Base-by-base conservation (phyloP, 1,140 invertebrate species). In the Cydia amplana region DNA sequence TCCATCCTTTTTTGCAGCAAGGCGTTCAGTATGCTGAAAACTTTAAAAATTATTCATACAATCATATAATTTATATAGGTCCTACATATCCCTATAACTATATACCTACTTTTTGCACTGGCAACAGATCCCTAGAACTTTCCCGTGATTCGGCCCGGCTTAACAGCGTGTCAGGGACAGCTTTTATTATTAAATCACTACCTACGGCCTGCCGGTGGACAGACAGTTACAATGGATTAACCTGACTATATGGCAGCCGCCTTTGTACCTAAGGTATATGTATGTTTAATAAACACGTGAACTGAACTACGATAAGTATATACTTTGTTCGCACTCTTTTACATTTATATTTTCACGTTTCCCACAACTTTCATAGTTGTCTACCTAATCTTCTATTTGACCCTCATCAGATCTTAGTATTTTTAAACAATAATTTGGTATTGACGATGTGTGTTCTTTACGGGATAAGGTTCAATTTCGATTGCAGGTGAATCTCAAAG, bases 91-190 rank as follows among this genome's bases (percentile, higher is more conserved):
- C 4, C 49, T 14, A 7, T 51, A 18, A n/a, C n/a, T 18, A 51
- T 18, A 18, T n/a, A 60, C n/a, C n/a, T n/a, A n/a, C n/a, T 7
- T 60, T 60, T 60, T 12, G 20, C 55, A 12, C 20, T 60, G 7
- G 49, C 49, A 60, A 60, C 55, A 12, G 20, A 60, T 9, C 55
- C 20, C 9, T 20, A 12, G 55, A 20, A 60, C 18, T 60, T 51
- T 51, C 55, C 18, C 20, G 55, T 60, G 20, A 55, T 55, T 55
- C 51, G 51, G 4, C 55, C 55, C 55, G 55, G 55, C 55, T 60
- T 60, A 60, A 60, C 55, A 10, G 55, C 55, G 20, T 60, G 55
- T 60, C 55, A 60, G 55, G 20, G 55, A 12, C 55, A 60, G 55
- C 55, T 60, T 60, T 60, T 60, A 60, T 60, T 60, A 60, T 60